A percentile compares a stretch with the other conserved stretches of the same genome.
phyloP scores from a whole-genome alignment of 1,140 invertebrate genomes.

The Trachymyrmex cornetzi region DNA sequence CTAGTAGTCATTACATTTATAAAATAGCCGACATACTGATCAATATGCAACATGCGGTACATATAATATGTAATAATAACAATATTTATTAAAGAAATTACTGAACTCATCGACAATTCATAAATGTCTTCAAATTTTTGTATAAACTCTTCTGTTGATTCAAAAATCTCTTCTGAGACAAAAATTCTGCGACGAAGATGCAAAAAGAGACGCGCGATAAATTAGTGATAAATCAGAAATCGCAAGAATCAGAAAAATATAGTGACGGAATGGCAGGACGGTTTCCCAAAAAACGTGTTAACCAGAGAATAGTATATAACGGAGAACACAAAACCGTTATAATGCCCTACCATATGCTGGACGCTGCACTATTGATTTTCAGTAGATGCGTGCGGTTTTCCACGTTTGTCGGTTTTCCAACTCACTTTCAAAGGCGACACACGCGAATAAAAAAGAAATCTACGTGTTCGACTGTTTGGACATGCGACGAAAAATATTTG shows the following conservation, averaged over 20 bases:
- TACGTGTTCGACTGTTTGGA: conserved; percentile 15
- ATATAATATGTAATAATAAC: too few species aligned
- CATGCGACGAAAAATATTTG: conserved; percentile 45
- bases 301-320: conserved; percentile 29
- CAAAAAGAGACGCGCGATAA: not conserved
- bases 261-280: conserved; percentile 27
- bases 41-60: too few species aligned
- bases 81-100: not conserved
- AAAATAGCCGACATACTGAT: too few species aligned
- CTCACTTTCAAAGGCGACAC: conserved; percentile 64
- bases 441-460: conserved; percentile 39
- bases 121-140: not conserved
- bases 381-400: conserved; percentile 77
- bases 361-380: conserved; percentile 77
- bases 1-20: too few species aligned
- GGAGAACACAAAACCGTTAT: conserved; percentile 63
- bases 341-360: conserved; percentile 40
- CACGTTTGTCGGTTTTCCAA: conserved; percentile 57
- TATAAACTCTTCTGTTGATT: not conserved
- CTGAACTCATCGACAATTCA: not conserved
- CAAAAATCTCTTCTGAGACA: too few species aligned
- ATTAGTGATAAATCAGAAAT: conserved; percentile 45
- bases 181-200: not conserved
- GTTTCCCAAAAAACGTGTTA: conserved; percentile 54
- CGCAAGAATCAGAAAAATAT: conserved; percentile 19